phyloP scores from a whole-genome alignment of 2,888 invertebrate species.

The Lamellibrachia columna region DNA sequence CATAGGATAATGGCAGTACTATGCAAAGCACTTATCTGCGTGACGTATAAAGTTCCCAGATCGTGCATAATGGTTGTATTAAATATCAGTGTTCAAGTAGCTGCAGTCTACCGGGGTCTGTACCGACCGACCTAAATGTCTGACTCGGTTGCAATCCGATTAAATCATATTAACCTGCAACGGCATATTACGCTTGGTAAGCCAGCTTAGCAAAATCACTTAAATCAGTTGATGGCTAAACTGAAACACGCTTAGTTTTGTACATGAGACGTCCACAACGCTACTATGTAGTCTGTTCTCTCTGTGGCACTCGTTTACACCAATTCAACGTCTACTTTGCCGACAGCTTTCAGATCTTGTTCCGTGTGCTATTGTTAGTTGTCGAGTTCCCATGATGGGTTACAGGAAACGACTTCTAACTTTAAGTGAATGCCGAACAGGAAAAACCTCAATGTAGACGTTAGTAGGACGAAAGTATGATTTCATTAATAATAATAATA shows the following conservation, averaged over 20 bases:
- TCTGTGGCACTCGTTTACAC: background rate
- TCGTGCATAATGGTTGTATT: background rate
- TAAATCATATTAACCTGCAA: background rate
- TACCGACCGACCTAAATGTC: background rate
- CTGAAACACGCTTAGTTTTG: background rate
- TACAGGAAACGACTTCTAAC: background rate
- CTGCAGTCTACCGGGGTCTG: background rate
- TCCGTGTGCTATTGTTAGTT: background rate
- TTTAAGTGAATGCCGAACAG: background rate
- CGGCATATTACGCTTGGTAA: background rate
- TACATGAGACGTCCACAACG: background rate
- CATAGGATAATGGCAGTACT: background rate
- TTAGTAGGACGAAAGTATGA: background rate
- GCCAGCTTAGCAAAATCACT: background rate
- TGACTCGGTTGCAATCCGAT: background rate
- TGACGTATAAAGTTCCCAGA: background rate
- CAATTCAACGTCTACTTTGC: background rate
- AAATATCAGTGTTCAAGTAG: background rate
- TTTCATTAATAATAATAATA: background rate
- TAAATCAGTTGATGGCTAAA: background rate
- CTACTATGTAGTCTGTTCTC: background rate
- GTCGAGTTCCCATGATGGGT: background rate
- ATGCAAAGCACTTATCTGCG: background rate
- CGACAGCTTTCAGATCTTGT: background rate
- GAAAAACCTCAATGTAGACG: background rate